Base-by-base conservation (phyloP, 1,140 invertebrate species). In the Anastatus disparis region DNA sequence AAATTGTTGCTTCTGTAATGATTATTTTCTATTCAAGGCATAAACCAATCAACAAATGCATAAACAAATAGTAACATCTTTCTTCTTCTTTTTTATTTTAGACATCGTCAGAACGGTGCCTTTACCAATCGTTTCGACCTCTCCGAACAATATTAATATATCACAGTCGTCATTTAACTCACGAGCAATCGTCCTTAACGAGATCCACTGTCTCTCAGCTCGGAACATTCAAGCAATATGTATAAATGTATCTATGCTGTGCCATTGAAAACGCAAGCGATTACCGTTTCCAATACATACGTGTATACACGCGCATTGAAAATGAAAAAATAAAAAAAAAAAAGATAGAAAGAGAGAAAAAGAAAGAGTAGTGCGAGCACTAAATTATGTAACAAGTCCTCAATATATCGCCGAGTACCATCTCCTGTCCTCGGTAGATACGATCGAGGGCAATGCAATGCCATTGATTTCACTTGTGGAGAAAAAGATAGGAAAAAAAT, bases 361-460 rank as follows among this genome's bases (percentile, higher is more conserved):
- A n/a, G n/a, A n/a, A n/a, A n/a, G n/a, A n/a, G 3, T 24, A 2
- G 44, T 48, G 27, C 29, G 22, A 12, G 22, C 24, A 20, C 42
- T 69, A 69, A 69, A 64, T 64, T 64, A 56, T 56, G 52, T 70
- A 73, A 77, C 56, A 64, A 76, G 52, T 72, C 72, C 38, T 70
- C 70, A 61, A 62, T 77, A 73, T 64, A 74, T 77, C 64, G 46
- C 40, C 61, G 70, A 67, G 73, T 69, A 71, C 63, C 66, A 46
- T 55, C 40, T 52, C 61, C n/a, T n/a, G 79, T 81, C 59, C 58
- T 70, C 59, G 53, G 35, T 17, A 76, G 66, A 75, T 74, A 73
- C 66, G 44, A 81, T 77, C 73, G 77, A 61, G 77, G 72, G 65
- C 73, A 79, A 81, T 79, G 74, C 53, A 62, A 81, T 76, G 72